Percentiles rank a stretch among this genome's conserved stretches.
These are phyloP conservation scores for Syrista parreyssii DNA, from an alignment of 2,888 invertebrate genomes.

Conservation along the genomic window DNA sequence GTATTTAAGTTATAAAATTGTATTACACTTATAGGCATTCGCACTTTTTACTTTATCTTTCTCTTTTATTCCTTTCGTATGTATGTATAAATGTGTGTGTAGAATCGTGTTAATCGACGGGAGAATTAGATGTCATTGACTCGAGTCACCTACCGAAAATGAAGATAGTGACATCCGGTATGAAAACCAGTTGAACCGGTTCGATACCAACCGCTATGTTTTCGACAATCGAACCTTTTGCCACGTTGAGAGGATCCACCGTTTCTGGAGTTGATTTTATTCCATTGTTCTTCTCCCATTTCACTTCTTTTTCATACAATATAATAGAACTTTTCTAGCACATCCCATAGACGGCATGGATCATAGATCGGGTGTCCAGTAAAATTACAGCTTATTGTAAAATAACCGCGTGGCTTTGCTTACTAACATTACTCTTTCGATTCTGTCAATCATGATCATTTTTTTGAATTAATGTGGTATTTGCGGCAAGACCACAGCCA, in stretches of 20 bases:
- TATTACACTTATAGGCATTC: background rate
- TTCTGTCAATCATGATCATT: slow-evolving; percentile 45
- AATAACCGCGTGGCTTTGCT: slow-evolving; percentile 13
- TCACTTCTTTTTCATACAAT: background rate
- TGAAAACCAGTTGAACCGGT: slow-evolving; percentile 1
- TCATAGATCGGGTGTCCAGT: background rate
- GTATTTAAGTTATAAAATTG: background rate
- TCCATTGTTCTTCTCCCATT: background rate
- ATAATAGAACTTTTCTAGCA: background rate
- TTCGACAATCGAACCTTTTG: background rate
- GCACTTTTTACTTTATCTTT: background rate
- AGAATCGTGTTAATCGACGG: background rate
- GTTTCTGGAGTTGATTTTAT: background rate
- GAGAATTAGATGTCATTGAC: background rate
- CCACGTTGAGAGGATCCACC: background rate
- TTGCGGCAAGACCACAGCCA: slow-evolving; percentile 32
- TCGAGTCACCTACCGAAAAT: slow-evolving; percentile 4
- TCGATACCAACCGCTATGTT: background rate
- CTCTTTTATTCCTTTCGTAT: background rate
- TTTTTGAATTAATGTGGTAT: slow-evolving; percentile 30
- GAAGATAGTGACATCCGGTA: slow-evolving; percentile 6
- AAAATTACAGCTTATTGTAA: background rate
- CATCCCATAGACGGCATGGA: background rate
- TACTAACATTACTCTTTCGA: slow-evolving; percentile 28
- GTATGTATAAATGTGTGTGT: background rate